phyloP scores from a whole-genome alignment of 2,888 invertebrate genomes.

The Agrochola lota region DNA sequence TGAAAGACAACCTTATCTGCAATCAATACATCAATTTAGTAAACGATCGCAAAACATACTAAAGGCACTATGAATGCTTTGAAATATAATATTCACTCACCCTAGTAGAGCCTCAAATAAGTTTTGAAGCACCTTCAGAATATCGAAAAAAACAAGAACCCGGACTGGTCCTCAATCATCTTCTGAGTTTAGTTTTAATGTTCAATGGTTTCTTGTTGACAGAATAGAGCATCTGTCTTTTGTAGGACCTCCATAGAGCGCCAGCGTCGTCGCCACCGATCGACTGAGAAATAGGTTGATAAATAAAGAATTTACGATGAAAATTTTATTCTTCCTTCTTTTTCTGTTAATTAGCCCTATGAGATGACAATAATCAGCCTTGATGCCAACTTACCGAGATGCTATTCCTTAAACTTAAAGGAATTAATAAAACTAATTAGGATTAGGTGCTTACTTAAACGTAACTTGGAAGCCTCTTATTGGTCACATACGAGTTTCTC shows the following conservation, averaged over 20 bases:
- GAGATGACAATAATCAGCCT: not conserved
- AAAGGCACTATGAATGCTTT: conserved; percentile 12
- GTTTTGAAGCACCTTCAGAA: not conserved
- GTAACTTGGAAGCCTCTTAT: not conserved
- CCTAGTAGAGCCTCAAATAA: conserved; percentile 24
- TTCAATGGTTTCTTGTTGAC: not conserved
- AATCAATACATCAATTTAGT: conserved; percentile 41
- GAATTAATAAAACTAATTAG: not conserved
- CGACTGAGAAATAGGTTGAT: not conserved
- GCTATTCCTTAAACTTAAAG: not conserved
- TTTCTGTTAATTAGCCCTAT: not conserved
- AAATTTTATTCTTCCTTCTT: not conserved
- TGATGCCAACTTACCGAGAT: not conserved
- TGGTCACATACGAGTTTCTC: not conserved
- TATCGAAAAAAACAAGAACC: not conserved
- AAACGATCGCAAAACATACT: conserved; percentile 18
- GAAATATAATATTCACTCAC: not conserved
- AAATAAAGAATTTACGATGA: not conserved
- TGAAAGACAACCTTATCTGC: conserved; percentile 47
- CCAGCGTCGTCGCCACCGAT: not conserved
- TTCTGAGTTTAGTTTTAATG: not conserved
- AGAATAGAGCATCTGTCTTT: not conserved
- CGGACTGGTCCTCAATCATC: too few relatives aligned
- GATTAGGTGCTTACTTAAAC: not conserved
- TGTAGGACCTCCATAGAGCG: not conserved